phyloP scores from a whole-genome alignment of 2,888 invertebrate genomes.

The Eumerus sabulonum region DNA sequence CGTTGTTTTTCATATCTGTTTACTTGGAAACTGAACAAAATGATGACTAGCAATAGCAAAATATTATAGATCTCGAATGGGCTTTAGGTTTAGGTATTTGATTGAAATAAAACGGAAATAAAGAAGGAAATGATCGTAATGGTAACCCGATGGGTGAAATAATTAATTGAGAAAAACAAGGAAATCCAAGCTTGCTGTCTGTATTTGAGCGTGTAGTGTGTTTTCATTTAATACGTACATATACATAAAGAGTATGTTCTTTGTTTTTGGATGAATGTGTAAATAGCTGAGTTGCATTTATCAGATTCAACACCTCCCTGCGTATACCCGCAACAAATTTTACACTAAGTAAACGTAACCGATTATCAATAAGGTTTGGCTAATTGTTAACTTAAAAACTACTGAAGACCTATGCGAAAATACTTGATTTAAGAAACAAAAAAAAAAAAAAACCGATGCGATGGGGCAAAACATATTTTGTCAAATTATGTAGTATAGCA shows the following conservation, averaged over 20 bases:
- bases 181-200: slow-evolving; percentile 42
- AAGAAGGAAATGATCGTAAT: slow-evolving; percentile 6
- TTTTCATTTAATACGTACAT: slow-evolving; percentile 1
- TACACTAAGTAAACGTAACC: too few species aligned
- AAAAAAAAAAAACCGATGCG: too few species aligned
- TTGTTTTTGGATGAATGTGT: neutral
- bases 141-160: slow-evolving; percentile 27
- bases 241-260: neutral
- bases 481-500: too few species aligned
- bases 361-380: too few species aligned
- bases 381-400: too few species aligned
- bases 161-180: slow-evolving; percentile 31
- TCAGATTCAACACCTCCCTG: slow-evolving; percentile 44
- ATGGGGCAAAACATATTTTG: too few species aligned
- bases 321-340: neutral
- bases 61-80: slow-evolving; percentile 8
- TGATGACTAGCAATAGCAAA: slow-evolving; percentile 52
- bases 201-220: slow-evolving; percentile 16
- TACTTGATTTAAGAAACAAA: too few species aligned
- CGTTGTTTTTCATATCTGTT: neutral
- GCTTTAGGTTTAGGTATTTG: too few species aligned
- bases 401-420: too few species aligned
- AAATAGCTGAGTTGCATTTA: neutral
- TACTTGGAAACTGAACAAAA: slow-evolving; percentile 44
- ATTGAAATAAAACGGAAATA: slow-evolving; percentile 35